phyloP scores from a whole-genome alignment of 2,797 vertebrate genomes.

The Lepilemur ruficaudatus region DNA sequence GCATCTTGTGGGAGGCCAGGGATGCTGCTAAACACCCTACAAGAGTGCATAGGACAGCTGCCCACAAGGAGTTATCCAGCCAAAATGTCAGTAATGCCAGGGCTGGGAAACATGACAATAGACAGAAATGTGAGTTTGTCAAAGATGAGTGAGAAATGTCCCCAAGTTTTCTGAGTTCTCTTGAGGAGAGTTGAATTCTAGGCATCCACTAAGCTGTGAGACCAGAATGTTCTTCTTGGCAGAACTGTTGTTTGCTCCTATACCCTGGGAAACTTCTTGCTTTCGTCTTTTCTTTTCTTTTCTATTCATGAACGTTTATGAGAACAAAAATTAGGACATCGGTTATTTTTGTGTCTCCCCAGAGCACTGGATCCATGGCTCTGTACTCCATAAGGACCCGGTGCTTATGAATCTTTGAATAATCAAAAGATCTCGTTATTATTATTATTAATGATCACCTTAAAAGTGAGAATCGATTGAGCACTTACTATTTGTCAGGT shows the following conservation, averaged over 20 bases:
- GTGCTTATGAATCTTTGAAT: background rate
- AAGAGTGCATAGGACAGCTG: background rate
- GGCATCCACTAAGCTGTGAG: background rate
- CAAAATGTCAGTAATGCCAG: background rate
- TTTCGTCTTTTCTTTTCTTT: background rate
- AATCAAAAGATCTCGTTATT: background rate
- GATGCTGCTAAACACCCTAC: background rate
- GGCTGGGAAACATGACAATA: background rate
- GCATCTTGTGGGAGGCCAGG: background rate
- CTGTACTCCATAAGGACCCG: background rate
- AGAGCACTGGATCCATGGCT: background rate
- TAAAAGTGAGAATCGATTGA: background rate
- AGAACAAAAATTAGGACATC: background rate
- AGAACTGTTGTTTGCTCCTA: background rate
- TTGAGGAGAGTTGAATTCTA: slow-evolving; percentile 4
- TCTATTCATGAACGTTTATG: background rate
- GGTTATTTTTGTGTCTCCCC: background rate
- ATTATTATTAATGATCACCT: background rate
- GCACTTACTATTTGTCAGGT: background rate
- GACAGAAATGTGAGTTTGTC: background rate
- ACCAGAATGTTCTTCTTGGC: background rate
- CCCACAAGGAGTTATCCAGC: background rate
- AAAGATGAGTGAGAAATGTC: background rate
- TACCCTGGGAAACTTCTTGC: background rate
- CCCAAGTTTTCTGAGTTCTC: background rate